Conservation (phyloP, 2,888 invertebrate genomes). For the Hemaris fuciformis region DNA sequence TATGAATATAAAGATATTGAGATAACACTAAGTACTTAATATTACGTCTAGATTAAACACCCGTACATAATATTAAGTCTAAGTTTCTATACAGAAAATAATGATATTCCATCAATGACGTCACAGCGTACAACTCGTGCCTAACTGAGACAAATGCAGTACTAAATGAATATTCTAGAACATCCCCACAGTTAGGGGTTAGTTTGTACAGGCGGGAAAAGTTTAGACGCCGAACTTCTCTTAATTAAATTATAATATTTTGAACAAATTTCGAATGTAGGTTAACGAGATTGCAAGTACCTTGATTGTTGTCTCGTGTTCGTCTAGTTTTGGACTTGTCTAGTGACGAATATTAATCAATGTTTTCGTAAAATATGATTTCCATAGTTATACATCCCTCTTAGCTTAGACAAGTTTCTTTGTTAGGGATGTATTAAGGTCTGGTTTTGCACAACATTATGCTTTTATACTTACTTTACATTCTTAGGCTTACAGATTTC, state of each 20-base stretch:
- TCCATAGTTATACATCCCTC: no score
- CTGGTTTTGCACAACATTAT: no score
- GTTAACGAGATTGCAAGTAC: background rate
- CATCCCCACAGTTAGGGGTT: background rate
- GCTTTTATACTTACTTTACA: no score
- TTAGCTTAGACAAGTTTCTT: no score
- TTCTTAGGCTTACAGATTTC: no score
- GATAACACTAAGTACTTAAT: no score
- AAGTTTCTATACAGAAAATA: no score
- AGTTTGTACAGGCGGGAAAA: background rate
- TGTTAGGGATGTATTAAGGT: no score
- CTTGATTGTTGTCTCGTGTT: background rate
- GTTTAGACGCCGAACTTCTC: background rate
- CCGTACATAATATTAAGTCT: no score
- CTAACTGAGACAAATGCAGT: background rate
- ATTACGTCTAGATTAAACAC: no score
- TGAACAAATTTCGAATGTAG: background rate
- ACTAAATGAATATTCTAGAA: background rate
- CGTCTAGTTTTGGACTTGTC: background rate
- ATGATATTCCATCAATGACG: background rate
- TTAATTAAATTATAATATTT: constrained; percentile 1
- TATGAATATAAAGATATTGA: no score
- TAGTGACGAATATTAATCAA: background rate
- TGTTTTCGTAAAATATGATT: no score
- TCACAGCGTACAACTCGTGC: background rate